These are phyloP conservation scores for Synergus umbraculus DNA, from an alignment of 2,888 invertebrate species.

Conservation along the genomic window DNA sequence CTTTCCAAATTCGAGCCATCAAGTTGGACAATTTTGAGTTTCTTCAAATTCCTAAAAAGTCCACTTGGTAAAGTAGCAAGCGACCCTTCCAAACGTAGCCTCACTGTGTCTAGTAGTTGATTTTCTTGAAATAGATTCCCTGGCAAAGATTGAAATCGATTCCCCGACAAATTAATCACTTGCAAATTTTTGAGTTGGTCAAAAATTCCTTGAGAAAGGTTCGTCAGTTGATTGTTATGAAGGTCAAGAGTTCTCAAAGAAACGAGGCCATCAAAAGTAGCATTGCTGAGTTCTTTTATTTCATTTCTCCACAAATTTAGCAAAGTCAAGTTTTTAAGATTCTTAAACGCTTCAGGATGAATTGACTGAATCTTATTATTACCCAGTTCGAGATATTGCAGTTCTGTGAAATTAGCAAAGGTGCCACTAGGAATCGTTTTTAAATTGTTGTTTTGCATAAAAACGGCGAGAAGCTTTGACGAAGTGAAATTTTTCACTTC, in stretches of 20 bases:
- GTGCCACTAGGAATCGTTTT: constrained; percentile 52
- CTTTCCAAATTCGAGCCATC: constrained; percentile 80
- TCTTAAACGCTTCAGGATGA: constrained; percentile 81
- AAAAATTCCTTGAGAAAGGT: not conserved
- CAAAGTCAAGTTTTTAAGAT: constrained; percentile 80
- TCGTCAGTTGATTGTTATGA: constrained; percentile 79
- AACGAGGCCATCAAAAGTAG: constrained; percentile 82
- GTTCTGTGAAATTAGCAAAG: constrained; percentile 63
- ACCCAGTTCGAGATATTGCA: constrained; percentile 83
- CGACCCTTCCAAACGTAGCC: constrained; percentile 73
- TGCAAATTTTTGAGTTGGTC: not conserved
- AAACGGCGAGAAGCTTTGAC: constrained; percentile 35
- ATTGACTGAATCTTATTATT: constrained; percentile 82
- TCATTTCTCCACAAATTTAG: constrained; percentile 86
- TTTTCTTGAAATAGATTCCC: constrained; percentile 81
- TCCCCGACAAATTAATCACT: constrained; percentile 79
- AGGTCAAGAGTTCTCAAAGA: constrained; percentile 82
- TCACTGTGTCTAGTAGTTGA: constrained; percentile 79
- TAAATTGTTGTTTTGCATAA: constrained; percentile 47
- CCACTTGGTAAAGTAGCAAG: constrained; percentile 81
- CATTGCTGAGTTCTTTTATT: constrained; percentile 79
- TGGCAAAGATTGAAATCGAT: constrained; percentile 83
- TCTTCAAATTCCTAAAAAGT: constrained; percentile 81
- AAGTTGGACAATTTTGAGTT: constrained; percentile 80
- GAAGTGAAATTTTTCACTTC: not conserved